Evolutionary conservation across 2,113 vertebrate genomes (phyloP).

Genomic region (Syrmaticus mikado): DNA sequence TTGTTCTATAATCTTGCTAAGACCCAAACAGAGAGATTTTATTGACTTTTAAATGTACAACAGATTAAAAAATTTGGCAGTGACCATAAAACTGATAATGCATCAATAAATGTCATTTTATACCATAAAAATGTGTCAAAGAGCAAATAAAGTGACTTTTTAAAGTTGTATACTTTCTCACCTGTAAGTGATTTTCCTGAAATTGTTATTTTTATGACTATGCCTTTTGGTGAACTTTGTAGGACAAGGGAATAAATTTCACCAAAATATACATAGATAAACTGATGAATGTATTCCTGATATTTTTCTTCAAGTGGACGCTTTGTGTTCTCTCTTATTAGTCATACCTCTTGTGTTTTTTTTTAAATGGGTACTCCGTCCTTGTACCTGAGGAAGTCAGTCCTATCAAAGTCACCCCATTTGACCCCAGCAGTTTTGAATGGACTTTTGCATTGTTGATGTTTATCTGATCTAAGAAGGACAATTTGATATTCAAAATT

Average conservation of each 20-base stretch:
- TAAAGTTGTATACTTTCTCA: background rate
- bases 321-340: background rate
- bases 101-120: background rate
- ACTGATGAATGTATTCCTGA: background rate
- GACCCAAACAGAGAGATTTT: background rate
- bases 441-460: background rate
- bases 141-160: background rate
- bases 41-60: conserved; percentile 6
- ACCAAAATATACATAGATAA: background rate
- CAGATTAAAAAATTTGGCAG: conserved; percentile 11
- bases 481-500: background rate
- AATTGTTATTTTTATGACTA: background rate
- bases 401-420: background rate
- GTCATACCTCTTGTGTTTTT: background rate
- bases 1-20: background rate
- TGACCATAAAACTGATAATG: conserved; percentile 9
- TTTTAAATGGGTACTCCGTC: background rate
- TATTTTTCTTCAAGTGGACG: background rate
- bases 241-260: background rate
- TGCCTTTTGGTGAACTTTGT: background rate
- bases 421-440: background rate
- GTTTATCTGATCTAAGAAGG: background rate
- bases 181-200: background rate
- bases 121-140: background rate
- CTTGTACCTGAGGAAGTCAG: background rate